A percentile compares a stretch with the other conserved stretches of the same genome.
phyloP scores from a whole-genome alignment of 2,797 vertebrate species.

The Poeciliopsis turneri region DNA sequence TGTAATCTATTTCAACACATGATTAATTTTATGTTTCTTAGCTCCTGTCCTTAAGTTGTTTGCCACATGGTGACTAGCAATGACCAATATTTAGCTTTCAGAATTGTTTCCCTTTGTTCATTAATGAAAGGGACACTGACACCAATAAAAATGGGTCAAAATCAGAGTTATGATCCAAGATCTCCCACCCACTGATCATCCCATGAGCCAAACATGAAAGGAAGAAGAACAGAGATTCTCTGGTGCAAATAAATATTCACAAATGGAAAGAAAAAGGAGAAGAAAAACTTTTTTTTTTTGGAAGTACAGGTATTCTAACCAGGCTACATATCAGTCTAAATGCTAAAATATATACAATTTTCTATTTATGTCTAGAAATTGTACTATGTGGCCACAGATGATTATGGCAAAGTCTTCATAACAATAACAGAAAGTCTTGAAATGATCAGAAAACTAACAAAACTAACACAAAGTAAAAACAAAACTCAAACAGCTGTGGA shows the following conservation, averaged over 20 bases:
- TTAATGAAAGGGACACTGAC: not conserved
- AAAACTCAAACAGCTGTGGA: conserved; percentile 1
- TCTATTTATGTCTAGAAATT: not conserved
- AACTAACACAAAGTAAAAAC: not conserved
- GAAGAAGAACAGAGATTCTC: no score
- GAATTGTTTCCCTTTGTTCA: not conserved
- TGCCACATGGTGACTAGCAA: not conserved
- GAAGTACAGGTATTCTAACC: no score
- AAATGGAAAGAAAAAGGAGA: no score
- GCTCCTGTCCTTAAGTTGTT: not conserved
- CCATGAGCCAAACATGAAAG: no score
- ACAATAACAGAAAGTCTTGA: not conserved
- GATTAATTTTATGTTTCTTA: not conserved
- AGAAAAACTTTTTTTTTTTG: no score
- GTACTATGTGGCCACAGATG: not conserved
- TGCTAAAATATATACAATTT: not conserved
- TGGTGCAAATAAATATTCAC: no score
- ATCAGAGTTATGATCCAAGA: not conserved
- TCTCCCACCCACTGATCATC: no score
- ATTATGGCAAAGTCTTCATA: not conserved
- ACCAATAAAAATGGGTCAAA: not conserved
- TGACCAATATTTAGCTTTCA: not conserved
- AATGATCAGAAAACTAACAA: not conserved
- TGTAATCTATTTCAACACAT: not conserved
- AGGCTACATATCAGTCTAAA: not conserved